These are phyloP conservation scores for Anarhynchus alexandrinus DNA, from an alignment of 2,113 vertebrate species.

Conservation along the genomic window DNA sequence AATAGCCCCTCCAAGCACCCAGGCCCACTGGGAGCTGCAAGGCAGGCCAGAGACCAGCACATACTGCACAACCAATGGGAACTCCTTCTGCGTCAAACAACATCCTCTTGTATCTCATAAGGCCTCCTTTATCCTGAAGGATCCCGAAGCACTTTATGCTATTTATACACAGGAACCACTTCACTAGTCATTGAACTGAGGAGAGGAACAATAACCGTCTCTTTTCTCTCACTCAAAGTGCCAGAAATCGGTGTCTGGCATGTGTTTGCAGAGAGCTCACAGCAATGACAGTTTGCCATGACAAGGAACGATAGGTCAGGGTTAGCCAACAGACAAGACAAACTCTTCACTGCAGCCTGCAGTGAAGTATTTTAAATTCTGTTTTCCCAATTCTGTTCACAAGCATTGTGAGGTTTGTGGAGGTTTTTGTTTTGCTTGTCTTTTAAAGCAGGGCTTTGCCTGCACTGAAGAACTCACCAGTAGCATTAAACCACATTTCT, in stretches of 20 bases:
- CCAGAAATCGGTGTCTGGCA: neutral
- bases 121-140: conserved; percentile 52
- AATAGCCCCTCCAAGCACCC: neutral
- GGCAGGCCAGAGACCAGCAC: neutral
- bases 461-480: neutral
- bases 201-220: conserved; percentile 2
- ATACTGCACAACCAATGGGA: neutral
- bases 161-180: conserved; percentile 66
- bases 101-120: conserved; percentile 35
- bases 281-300: neutral
- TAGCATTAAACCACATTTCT: neutral
- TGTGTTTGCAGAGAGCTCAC: neutral
- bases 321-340: neutral
- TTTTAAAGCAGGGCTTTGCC: neutral
- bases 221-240: neutral
- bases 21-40: neutral
- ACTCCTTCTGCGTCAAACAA: neutral
- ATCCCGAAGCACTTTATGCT: neutral
- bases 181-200: conserved; percentile 25
- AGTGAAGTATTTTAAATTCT: neutral
- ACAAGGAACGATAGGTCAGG: neutral
- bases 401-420: neutral
- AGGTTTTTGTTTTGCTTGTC: neutral
- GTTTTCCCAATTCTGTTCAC: neutral
- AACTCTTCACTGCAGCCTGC: neutral